Conservation (phyloP, 2,113 vertebrate genomes). For the Okapia johnstoni region DNA sequence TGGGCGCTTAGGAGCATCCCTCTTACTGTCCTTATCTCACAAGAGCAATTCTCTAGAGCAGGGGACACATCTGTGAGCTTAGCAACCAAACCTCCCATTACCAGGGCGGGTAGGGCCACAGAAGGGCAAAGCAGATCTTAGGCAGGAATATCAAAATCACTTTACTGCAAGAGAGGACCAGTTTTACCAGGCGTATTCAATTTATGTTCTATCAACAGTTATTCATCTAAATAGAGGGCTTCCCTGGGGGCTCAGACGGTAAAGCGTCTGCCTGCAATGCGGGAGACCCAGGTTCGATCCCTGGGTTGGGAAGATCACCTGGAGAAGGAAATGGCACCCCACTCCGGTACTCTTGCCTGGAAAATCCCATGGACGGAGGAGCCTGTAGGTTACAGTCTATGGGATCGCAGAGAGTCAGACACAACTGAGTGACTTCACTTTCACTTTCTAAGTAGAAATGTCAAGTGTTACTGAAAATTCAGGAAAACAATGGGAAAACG, state of each 20-base stretch:
- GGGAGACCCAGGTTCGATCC: rapidly evolving
- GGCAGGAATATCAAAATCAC: too few relatives aligned
- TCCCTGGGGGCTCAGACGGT: background rate
- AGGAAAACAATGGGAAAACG: background rate
- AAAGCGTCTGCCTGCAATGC: rapidly evolving
- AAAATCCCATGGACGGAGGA: background rate
- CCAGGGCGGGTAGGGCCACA: too few relatives aligned
- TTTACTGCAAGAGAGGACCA: too few relatives aligned
- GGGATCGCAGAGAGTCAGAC: rapidly evolving
- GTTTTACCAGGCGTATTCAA: too few relatives aligned
- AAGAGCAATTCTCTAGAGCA: too few relatives aligned
- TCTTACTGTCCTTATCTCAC: too few relatives aligned
- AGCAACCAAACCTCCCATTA: too few relatives aligned
- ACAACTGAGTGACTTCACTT: background rate
- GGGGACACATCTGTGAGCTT: too few relatives aligned
- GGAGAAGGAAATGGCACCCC: background rate
- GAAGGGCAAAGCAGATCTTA: too few relatives aligned
- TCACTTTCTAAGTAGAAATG: background rate
- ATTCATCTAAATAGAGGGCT: background rate
- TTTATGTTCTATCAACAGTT: too few relatives aligned
- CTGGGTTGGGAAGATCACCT: background rate
- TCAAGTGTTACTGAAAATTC: background rate
- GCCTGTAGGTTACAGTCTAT: background rate
- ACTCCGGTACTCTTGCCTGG: background rate
- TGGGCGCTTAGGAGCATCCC: too few relatives aligned